phyloP scores from a whole-genome alignment of 2,888 invertebrate species.

The Phrixothrix hirtus region DNA sequence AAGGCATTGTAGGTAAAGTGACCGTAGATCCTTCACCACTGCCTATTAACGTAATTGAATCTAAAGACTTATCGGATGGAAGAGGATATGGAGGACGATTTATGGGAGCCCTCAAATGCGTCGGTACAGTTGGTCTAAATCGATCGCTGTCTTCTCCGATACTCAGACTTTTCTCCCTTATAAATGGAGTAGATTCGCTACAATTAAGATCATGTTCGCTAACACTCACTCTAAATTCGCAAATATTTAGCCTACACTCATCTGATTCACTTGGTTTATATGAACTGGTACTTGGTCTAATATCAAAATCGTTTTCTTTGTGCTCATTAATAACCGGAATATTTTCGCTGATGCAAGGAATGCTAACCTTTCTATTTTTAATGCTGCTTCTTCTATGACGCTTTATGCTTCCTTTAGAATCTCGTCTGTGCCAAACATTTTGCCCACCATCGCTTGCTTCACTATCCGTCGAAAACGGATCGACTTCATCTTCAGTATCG shows the following conservation, averaged over 20 bases:
- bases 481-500: conserved; percentile 84
- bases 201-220: conserved; percentile 26
- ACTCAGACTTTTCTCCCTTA: conserved; percentile 17
- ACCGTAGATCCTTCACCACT: conserved; percentile 29
- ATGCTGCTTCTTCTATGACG: conserved; percentile 17
- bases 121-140: too few relatives aligned
- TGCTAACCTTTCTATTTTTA: conserved; percentile 24
- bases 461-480: conserved; percentile 82
- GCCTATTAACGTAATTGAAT: conserved; percentile 23
- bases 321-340: conserved; percentile 21
- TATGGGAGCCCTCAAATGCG: conserved; percentile 3
- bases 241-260: conserved; percentile 14
- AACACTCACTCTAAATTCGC: conserved; percentile 24
- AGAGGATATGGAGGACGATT: conserved; percentile 19
- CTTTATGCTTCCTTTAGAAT: conserved; percentile 16
- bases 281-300: conserved; percentile 22
- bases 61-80: conserved; percentile 22
- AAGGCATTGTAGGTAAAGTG: conserved; percentile 42
- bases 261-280: conserved; percentile 7
- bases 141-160: conserved; percentile 7
- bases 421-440: conserved; percentile 39
- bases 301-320: conserved; percentile 13
- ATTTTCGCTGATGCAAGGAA: conserved; percentile 26
- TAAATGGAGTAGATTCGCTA: conserved; percentile 21
- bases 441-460: conserved; percentile 60